These are phyloP conservation scores for Lamellibrachia luymesi DNA, from an alignment of 1,140 invertebrate genomes.

Conservation along the genomic window DNA sequence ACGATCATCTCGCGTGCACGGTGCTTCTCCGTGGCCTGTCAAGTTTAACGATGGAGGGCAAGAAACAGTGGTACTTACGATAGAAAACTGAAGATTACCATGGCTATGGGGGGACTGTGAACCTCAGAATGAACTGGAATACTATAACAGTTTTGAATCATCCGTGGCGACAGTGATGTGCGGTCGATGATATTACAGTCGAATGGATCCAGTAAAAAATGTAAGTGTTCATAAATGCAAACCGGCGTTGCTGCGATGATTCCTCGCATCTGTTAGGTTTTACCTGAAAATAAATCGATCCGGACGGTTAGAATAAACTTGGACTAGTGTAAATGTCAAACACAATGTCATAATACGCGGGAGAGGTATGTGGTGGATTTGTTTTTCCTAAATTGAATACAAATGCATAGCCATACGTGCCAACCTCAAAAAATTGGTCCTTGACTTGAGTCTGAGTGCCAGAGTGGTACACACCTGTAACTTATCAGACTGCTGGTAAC, in stretches of 20 bases:
- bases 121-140: neutral
- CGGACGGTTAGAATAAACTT: too few species aligned
- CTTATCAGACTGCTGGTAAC: too few species aligned
- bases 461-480: too few species aligned
- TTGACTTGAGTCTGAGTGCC: too few species aligned
- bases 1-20: neutral
- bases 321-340: too few species aligned
- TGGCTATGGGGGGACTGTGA: neutral
- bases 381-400: too few species aligned
- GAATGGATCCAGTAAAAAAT: slow-evolving; percentile 5
- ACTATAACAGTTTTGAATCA: neutral
- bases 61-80: neutral
- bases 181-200: neutral
- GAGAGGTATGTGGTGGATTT: too few species aligned
- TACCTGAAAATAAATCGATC: too few species aligned
- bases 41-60: neutral
- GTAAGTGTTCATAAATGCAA: neutral
- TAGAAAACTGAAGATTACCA: neutral
- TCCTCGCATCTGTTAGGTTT: neutral
- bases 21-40: neutral
- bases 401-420: too few species aligned
- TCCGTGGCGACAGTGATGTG: neutral
- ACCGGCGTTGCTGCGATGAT: neutral
- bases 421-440: too few species aligned
- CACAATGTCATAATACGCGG: too few species aligned